phyloP scores from a whole-genome alignment of 1,140 invertebrate species.

The Zaprionus gabonicus region DNA sequence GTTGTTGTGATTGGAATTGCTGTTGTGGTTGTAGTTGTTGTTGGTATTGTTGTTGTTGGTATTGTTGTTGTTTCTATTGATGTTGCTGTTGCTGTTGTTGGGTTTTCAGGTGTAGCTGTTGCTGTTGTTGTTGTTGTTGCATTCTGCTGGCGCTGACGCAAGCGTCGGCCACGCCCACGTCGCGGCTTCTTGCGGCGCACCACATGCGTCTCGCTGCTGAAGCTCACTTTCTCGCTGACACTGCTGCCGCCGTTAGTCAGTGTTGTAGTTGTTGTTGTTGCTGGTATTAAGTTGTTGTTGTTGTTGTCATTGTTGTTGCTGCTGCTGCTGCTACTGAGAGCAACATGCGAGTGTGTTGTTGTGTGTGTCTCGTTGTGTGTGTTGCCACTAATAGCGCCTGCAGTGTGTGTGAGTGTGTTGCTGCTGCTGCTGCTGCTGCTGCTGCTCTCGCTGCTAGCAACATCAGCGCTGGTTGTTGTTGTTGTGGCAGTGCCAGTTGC shows the following conservation, averaged over 20 bases:
- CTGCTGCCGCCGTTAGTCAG: conserved; percentile 43
- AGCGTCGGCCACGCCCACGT: conserved; percentile 56
- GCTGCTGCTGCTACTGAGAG: background rate
- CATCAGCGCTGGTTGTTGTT: background rate
- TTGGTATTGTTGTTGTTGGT: conserved; percentile 16
- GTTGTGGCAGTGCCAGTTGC: conserved; percentile 1
- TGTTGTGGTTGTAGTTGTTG: conserved; percentile 23
- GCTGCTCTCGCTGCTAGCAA: background rate
- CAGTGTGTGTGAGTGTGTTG: background rate
- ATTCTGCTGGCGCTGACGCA: conserved; percentile 44
- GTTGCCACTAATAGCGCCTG: conserved; percentile 1
- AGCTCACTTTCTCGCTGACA: conserved; percentile 64
- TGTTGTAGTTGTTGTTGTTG: conserved; percentile 16
- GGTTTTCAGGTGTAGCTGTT: conserved; percentile 14
- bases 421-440: conserved; percentile 16
- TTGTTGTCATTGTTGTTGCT: conserved; percentile 4
- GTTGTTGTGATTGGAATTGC: conserved; percentile 24
- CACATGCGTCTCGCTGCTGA: conserved; percentile 68
- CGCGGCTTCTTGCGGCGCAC: conserved; percentile 71
- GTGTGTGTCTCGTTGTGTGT: background rate
- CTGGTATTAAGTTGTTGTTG: conserved; percentile 2
- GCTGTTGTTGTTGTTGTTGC: conserved; percentile 25
- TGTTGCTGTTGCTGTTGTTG: conserved; percentile 22
- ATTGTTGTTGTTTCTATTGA: conserved; percentile 30
- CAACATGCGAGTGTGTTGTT: background rate